Base-by-base conservation (phyloP, 1,140 invertebrate species). In the Drosophila nikananu region DNA sequence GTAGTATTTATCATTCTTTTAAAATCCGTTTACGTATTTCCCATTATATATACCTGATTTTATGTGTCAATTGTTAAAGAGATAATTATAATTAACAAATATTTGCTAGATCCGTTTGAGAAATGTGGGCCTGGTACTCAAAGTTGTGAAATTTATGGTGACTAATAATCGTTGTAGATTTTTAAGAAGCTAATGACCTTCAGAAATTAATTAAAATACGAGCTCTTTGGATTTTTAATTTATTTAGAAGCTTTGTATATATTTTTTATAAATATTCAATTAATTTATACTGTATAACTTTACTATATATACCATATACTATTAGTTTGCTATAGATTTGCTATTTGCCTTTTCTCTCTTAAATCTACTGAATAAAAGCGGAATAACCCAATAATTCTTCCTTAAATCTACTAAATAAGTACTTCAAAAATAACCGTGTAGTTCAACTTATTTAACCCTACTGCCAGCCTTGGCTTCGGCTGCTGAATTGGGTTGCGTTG, bases 401-500 rank as follows among this genome's bases (percentile, higher is more conserved):
- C 0, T 9, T 4, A 21, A 32, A 32, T 27, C 12, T 19, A 4
- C 2, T 15, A 21, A n/a, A 13, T 8, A 35, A 21, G 9, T 10
- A 37, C 52, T n/a, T n/a, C 7, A n/a, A n/a, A 42, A 25, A 25
- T 30, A 7, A 13, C 39, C 13, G 67, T 71, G 83, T 80, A 79
- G 81, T 81, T 81, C 86, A 89, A 90, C 86, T 89, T 87, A 79
- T 78, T 89, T 78, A 86, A 61, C 77, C 70, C 78, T 55, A 70
- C 48, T 27, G 10, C 65, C 41, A 39, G n/a, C 60, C 65, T 52
- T 37, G 37, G 46, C 37, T 42, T 41, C 48, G 48, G 30, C 37
- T 49, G n/a, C 60, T 37, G 62, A 67, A 44, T 49, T 35, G 63
- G 63, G 67, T 37, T 70, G 62, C 25, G 61, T 66, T 63, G 44